Conservation (phyloP, 1,140 invertebrate genomes). For the Berghia stephanieae region DNA sequence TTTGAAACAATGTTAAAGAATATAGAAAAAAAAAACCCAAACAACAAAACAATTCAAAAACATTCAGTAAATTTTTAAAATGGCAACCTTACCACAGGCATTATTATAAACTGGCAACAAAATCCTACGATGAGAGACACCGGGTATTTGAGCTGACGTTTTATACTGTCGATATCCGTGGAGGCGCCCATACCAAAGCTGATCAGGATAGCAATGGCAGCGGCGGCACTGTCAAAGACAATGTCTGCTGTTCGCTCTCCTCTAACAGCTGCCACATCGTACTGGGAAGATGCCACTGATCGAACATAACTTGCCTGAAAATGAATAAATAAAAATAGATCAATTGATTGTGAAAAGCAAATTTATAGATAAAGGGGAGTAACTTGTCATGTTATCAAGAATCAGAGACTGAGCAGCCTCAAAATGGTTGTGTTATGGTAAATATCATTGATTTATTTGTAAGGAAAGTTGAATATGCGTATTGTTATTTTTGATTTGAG, state of each 20-base stretch:
- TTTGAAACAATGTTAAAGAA: no score
- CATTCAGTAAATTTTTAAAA: no score
- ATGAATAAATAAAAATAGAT: background rate
- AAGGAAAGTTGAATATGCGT: no score
- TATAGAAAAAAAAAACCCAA: no score
- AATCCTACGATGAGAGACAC: slow-evolving; percentile 56
- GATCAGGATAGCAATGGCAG: slow-evolving; percentile 61
- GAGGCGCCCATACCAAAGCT: slow-evolving; percentile 63
- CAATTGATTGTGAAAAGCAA: no score
- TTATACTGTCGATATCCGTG: slow-evolving; percentile 57
- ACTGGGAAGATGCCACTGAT: slow-evolving; percentile 44
- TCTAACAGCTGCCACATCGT: slow-evolving; percentile 44
- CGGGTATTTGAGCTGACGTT: slow-evolving; percentile 58
- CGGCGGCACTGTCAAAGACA: slow-evolving; percentile 58
- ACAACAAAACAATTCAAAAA: no score
- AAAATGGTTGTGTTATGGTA: no score
- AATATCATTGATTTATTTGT: no score
- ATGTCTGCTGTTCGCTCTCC: slow-evolving; percentile 56
- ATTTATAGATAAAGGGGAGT: no score
- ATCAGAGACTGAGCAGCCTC: no score
- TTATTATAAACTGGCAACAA: slow-evolving; percentile 61
- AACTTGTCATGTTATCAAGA: no score
- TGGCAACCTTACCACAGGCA: slow-evolving; percentile 65
- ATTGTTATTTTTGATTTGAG: no score
- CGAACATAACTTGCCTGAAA: slow-evolving; percentile 37